phyloP scores from a whole-genome alignment of 2,797 vertebrate genomes.

The Bryconaethiops microstoma region DNA sequence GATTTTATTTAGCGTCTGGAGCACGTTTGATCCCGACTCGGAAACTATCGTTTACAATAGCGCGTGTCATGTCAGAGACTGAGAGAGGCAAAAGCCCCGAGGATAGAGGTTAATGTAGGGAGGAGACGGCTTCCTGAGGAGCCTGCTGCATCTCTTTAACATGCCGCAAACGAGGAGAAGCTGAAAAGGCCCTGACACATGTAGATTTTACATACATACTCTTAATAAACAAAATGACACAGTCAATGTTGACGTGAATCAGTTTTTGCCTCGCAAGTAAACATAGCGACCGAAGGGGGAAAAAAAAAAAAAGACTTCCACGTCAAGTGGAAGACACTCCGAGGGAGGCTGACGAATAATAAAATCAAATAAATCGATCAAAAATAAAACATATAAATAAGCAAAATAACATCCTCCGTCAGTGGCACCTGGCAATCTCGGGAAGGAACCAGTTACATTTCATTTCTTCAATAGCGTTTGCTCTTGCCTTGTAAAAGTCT shows the following conservation, averaged over 20 bases:
- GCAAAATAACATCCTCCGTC: background rate
- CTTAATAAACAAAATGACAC: constrained; percentile 67
- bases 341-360: constrained; percentile 70
- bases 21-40: constrained; percentile 60
- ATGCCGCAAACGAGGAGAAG: constrained; percentile 63
- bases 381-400: constrained; percentile 66
- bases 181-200: constrained; percentile 59
- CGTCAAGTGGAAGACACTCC: constrained; percentile 59
- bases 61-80: constrained; percentile 62
- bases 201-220: constrained; percentile 58
- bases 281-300: constrained; percentile 59
- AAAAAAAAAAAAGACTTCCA: constrained; percentile 29
- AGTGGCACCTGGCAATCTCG: constrained; percentile 69
- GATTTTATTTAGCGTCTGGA: constrained; percentile 58
- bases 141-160: constrained; percentile 54
- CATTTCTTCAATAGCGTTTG: constrained; percentile 69
- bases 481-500: constrained; percentile 76
- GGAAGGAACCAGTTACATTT: constrained; percentile 72
- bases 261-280: constrained; percentile 54
- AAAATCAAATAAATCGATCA: constrained; percentile 58
- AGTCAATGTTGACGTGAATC: constrained; percentile 47
- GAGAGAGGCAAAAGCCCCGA: constrained; percentile 61
- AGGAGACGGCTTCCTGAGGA: constrained; percentile 53
- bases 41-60: constrained; percentile 60
- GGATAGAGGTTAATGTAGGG: constrained; percentile 65